Evolutionary conservation across 2,888 invertebrate genomes (phyloP).

Genomic region (Polydesmus complanatus): DNA sequence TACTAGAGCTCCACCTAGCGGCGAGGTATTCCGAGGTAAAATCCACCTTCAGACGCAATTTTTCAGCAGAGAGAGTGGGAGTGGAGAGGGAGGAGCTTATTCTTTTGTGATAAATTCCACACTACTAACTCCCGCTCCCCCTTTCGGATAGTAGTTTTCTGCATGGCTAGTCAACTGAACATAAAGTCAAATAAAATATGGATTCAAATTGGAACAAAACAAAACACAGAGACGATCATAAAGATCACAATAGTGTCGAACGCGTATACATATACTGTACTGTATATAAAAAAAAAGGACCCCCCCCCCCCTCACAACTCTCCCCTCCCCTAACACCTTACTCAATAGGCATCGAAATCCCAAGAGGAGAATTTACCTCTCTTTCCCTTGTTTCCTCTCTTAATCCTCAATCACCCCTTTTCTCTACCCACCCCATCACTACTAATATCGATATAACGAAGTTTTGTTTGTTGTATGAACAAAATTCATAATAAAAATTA

Average conservation of each 20-base stretch:
- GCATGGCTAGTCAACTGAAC: slow-evolving; percentile 11
- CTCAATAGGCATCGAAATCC: background rate
- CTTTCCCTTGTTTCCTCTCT: background rate
- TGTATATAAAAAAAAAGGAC: too few relatives aligned
- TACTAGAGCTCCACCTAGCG: too few relatives aligned
- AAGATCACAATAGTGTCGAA: background rate
- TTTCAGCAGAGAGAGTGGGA: too few relatives aligned
- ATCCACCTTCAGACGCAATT: too few relatives aligned
- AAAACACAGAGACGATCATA: background rate
- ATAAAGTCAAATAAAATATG: background rate
- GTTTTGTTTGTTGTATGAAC: too few relatives aligned
- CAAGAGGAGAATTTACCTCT: background rate
- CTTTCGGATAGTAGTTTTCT: background rate
- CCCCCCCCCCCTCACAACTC: background rate
- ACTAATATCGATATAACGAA: too few relatives aligned
- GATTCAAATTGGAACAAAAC: background rate
- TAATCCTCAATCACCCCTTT: background rate
- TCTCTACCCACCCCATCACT: too few relatives aligned
- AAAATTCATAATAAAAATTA: too few relatives aligned
- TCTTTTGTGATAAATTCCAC: background rate
- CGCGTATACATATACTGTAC: too few relatives aligned
- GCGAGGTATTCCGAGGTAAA: too few relatives aligned
- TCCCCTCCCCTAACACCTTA: background rate
- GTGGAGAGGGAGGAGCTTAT: background rate
- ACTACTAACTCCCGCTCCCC: background rate